Evolutionary conservation across 2,888 invertebrate species (phyloP).

Genomic region (Rutpela maculata): DNA sequence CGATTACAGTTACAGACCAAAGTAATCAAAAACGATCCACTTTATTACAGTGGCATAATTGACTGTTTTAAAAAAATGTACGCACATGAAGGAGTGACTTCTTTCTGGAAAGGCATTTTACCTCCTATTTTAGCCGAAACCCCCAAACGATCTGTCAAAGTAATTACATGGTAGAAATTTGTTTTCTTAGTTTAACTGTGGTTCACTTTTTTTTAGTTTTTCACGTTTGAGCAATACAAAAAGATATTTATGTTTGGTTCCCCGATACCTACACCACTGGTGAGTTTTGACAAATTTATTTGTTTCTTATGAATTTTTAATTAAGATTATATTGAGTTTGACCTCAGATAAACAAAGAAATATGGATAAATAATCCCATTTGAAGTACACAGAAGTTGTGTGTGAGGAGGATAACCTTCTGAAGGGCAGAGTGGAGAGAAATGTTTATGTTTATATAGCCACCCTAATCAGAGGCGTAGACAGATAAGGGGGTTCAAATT

Average conservation of each 20-base stretch:
- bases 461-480: too few species aligned
- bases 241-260: slow-evolving; percentile 88
- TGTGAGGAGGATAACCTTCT: too few species aligned
- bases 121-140: slow-evolving; percentile 96
- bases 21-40: slow-evolving; percentile 72
- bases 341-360: too few species aligned
- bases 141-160: slow-evolving; percentile 94
- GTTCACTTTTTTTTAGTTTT: slow-evolving; percentile 79
- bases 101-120: slow-evolving; percentile 95
- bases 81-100: slow-evolving; percentile 85
- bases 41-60: slow-evolving; percentile 84
- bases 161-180: slow-evolving; percentile 60
- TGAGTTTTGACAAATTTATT: slow-evolving; percentile 71
- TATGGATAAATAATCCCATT: too few species aligned
- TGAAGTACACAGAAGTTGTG: too few species aligned
- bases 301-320: too few species aligned
- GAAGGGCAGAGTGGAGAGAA: too few species aligned
- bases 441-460: too few species aligned
- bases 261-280: slow-evolving; percentile 84
- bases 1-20: slow-evolving; percentile 87
- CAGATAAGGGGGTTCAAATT: too few species aligned
- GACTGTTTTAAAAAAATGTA: slow-evolving; percentile 95
- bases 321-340: too few species aligned
- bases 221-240: slow-evolving; percentile 96
- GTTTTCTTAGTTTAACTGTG: slow-evolving; percentile 18